Evolutionary conservation across 2,797 vertebrate species (phyloP), one percentile per base, ranked within the genome.

Genomic region (Pseudocheirus occidentalis): DNA sequence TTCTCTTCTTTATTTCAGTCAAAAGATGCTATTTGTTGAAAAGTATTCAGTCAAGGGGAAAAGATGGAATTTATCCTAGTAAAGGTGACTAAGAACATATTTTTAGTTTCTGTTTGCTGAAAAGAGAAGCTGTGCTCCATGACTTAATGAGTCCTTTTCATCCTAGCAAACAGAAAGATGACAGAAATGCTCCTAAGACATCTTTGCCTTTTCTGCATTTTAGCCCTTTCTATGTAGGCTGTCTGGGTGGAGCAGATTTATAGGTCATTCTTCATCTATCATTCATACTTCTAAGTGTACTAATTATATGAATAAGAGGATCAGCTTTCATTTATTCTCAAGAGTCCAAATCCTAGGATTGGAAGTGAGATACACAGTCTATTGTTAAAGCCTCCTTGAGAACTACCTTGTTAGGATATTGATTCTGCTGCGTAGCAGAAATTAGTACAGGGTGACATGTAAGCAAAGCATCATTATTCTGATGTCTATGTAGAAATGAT

Each of bases 1-100:
- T 50, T 97, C 34, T 92, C 58, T 94, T 93, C 94, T n/a, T 97
- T 95, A 95, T 90, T 73, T 93, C 29, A 50, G 92, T 91, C 18
- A 50, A 34, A 92, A 81, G 50, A 93, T 90, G 73, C 89, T 28
- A 0, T 95, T 96, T 96, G 93, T 96, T 95, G 91, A 92, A 92
- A 94, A 56, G 90, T 40, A 21, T 29, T 56, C 53, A 92, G 24
- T 91, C 40, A 12, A n/a, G 1, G 16, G 90, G 4, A 13, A 90
- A 89, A 89, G 93, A 94, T 57, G 53, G 90, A 50, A 96, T 93
- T 92, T 53, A 57, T 95, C 93, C 21, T 93, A 57, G 31, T 27
- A 57, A 62, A 59, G 46, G 73, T 93, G 62, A 53, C n/a, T 10
- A 91, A 91, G 46, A 46, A 11, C 50, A 5, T 89, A 13, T 96